Percentiles rank a stretch among this genome's conserved stretches.
Conservation (phyloP, 2,888 invertebrate species). For the Folsomia manolachei region DNA sequence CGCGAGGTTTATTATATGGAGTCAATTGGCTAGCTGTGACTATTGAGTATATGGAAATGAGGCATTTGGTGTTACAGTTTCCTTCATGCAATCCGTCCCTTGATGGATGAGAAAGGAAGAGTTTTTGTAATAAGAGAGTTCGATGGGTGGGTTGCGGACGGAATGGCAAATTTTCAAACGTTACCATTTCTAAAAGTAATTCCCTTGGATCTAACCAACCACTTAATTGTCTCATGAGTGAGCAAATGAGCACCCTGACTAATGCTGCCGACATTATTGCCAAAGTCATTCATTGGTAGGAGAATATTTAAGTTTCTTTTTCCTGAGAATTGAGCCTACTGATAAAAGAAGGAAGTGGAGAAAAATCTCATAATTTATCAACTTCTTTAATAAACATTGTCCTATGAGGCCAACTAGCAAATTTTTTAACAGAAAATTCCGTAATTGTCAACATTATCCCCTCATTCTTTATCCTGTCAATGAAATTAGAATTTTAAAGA, state of each 20-base stretch:
- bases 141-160: background rate
- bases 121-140: too few species aligned
- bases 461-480: slow-evolving; percentile 13
- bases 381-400: background rate
- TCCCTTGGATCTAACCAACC: too few species aligned
- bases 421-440: background rate
- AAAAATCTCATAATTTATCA: background rate
- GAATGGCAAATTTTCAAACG: background rate
- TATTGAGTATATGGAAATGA: background rate
- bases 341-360: background rate
- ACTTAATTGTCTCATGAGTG: too few species aligned
- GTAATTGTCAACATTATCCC: slow-evolving; percentile 11
- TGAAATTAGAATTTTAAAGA: slow-evolving; percentile 27
- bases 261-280: too few species aligned
- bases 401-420: too few species aligned
- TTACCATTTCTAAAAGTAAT: background rate
- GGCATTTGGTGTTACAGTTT: background rate
- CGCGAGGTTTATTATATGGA: too few species aligned
- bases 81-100: background rate
- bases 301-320: too few species aligned
- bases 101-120: background rate
- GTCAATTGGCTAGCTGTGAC: too few species aligned
- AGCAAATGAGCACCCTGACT: too few species aligned
- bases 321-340: too few species aligned
- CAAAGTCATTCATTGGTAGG: too few species aligned